Evolutionary conservation across 2,888 invertebrate species (phyloP).

Genomic region (Microplitis deprimator): DNA sequence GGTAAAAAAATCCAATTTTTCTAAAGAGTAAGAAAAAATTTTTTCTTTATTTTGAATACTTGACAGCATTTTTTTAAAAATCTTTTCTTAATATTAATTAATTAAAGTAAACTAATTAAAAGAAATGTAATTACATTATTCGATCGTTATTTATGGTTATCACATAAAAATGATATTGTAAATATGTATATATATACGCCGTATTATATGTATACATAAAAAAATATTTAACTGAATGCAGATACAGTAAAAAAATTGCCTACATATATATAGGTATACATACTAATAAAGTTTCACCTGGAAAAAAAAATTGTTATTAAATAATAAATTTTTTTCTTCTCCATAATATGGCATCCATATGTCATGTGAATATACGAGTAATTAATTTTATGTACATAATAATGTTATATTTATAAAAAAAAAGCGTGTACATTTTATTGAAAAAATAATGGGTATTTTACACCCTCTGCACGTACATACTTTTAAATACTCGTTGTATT

Average conservation of each 20-base stretch:
- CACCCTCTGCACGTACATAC: conserved; percentile 47
- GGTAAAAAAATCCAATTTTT: no score
- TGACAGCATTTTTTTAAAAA: no score
- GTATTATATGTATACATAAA: conserved; percentile 55
- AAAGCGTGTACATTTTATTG: conserved; percentile 42
- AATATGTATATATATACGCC: conserved; percentile 63
- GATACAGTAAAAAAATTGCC: conserved; percentile 50
- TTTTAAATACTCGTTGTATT: conserved; percentile 41
- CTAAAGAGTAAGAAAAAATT: not conserved
- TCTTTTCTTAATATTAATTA: not conserved
- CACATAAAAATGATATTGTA: conserved; percentile 62
- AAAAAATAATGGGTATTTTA: conserved; percentile 31
- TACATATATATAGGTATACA: conserved; percentile 35
- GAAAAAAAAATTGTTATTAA: not conserved
- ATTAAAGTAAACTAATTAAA: conserved; percentile 29
- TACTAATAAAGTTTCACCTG: not conserved
- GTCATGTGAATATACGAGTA: conserved; percentile 57
- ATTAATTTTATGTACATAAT: conserved; percentile 70
- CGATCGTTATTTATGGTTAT: conserved; percentile 63
- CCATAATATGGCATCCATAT: conserved; percentile 43
- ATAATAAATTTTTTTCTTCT: conserved; percentile 38
- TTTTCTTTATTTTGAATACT: no score
- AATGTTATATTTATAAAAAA: conserved; percentile 70
- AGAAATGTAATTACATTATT: conserved; percentile 52
- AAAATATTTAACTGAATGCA: conserved; percentile 53